Percentiles rank a stretch among this genome's conserved stretches.
phyloP scores from a whole-genome alignment of 1,140 invertebrate genomes.

The Nasonia longicornis region DNA sequence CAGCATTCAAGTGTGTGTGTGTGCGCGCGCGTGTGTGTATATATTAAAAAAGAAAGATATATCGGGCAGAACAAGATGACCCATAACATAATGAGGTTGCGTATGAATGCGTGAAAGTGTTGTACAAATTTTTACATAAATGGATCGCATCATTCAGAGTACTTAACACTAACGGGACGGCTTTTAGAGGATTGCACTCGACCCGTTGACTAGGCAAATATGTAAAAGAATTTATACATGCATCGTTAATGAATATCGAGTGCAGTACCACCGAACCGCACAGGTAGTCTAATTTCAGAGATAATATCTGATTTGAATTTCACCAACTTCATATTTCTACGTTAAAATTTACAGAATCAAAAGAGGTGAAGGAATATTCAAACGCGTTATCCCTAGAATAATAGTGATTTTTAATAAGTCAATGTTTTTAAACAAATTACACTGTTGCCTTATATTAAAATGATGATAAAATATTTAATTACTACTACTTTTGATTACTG shows the following conservation, averaged over 20 bases:
- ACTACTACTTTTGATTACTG: too few species aligned
- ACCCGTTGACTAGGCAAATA: constrained; percentile 59
- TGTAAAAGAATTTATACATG: constrained; percentile 45
- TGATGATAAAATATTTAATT: not conserved
- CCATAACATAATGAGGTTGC: constrained; percentile 29
- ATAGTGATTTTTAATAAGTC: not conserved
- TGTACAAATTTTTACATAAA: constrained; percentile 50
- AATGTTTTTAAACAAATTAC: not conserved
- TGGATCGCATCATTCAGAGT: constrained; percentile 51
- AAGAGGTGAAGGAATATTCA: too few species aligned
- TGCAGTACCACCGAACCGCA: constrained; percentile 47
- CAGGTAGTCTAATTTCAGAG: not conserved
- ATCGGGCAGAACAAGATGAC: constrained; percentile 56
- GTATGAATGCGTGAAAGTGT: not conserved
- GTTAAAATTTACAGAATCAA: too few species aligned
- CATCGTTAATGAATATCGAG: constrained; percentile 49
- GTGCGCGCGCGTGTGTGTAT: not conserved
- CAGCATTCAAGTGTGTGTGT: constrained; percentile 37
- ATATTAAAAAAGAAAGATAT: constrained; percentile 53
- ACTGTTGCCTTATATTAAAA: not conserved
- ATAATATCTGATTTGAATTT: not conserved
- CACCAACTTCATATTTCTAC: not conserved
- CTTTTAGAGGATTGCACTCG: constrained; percentile 51
- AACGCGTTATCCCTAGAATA: not conserved
- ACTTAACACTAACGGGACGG: constrained; percentile 55